Conservation (phyloP, 2,113 vertebrate genomes). For the Trochalopteron elliotii region DNA sequence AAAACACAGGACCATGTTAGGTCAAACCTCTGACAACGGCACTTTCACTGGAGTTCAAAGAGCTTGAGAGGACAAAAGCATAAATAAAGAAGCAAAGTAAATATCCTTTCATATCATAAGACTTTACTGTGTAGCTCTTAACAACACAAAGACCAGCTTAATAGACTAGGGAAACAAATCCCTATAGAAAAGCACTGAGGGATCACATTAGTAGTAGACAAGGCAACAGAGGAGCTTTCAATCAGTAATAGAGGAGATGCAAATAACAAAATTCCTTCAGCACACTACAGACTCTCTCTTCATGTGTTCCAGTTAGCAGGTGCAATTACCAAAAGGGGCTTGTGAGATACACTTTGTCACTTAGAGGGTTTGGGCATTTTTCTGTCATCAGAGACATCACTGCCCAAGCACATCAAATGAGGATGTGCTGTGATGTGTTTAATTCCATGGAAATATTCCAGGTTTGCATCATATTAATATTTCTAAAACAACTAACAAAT, state of each 20-base stretch:
- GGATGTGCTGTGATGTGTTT: background rate
- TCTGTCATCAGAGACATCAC: background rate
- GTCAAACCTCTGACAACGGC: constrained; percentile 24
- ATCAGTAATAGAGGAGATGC: constrained; percentile 3
- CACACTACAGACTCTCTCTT: background rate
- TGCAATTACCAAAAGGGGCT: background rate
- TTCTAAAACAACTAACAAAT: constrained; percentile 51
- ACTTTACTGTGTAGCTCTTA: background rate
- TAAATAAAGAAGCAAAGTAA: constrained; percentile 24
- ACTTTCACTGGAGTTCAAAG: constrained; percentile 58
- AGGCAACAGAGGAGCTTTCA: constrained; percentile 17
- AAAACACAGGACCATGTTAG: background rate
- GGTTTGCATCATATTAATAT: background rate
- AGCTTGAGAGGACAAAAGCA: background rate
- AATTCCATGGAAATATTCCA: constrained; percentile 21
- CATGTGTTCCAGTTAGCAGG: background rate
- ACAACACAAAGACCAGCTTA: constrained; percentile 22
- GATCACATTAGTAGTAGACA: background rate
- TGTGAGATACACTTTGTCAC: background rate
- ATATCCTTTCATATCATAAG: background rate
- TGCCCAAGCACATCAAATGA: background rate
- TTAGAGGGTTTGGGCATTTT: background rate
- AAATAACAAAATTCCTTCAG: background rate
- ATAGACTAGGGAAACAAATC: constrained; percentile 30
- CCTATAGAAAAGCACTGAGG: background rate